Percentiles rank a stretch among this genome's conserved stretches.
Conservation (phyloP, 2,888 invertebrate genomes). For the Pyralis farinalis region DNA sequence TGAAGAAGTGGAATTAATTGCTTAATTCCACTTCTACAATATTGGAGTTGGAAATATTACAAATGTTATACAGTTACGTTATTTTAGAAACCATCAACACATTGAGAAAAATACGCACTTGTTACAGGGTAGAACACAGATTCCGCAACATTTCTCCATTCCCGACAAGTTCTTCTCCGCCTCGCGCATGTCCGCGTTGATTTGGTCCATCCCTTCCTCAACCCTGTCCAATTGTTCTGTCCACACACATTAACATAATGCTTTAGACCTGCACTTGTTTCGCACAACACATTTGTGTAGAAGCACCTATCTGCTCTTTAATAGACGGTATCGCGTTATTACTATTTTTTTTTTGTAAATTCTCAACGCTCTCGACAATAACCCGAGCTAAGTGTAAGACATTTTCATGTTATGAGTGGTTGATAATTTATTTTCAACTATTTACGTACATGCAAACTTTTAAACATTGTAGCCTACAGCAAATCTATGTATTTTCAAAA, state of each 20-base stretch:
- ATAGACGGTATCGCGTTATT: slow-evolving; percentile 32
- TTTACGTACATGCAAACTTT: slow-evolving; percentile 54
- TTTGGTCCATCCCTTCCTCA: slow-evolving; percentile 99
- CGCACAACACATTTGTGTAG: slow-evolving; percentile 39
- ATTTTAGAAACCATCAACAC: no score
- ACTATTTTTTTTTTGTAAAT: slow-evolving; percentile 56
- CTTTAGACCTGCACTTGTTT: slow-evolving; percentile 51
- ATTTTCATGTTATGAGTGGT: slow-evolving; percentile 33
- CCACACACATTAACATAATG: slow-evolving; percentile 59
- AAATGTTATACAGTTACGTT: no score
- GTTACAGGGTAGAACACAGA: slow-evolving; percentile 99
- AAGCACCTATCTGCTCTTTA: slow-evolving; percentile 51
- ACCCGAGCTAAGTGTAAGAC: slow-evolving; percentile 74
- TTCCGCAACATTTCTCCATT: slow-evolving; percentile 99
- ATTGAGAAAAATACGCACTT: slow-evolving; percentile 84
- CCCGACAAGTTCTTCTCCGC: slow-evolving; percentile 99
- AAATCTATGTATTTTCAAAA: slow-evolving; percentile 39
- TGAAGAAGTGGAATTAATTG: no score
- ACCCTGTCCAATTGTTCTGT: slow-evolving; percentile 99
- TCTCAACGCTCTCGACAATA: slow-evolving; percentile 80
- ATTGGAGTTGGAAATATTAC: no score
- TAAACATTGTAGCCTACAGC: slow-evolving; percentile 38
- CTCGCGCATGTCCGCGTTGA: slow-evolving; percentile 99
- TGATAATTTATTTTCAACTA: slow-evolving; percentile 38
- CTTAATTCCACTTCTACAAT: no score